Evolutionary conservation across 2,888 invertebrate species (phyloP).

Genomic region (Eugnorisma glareosa): DNA sequence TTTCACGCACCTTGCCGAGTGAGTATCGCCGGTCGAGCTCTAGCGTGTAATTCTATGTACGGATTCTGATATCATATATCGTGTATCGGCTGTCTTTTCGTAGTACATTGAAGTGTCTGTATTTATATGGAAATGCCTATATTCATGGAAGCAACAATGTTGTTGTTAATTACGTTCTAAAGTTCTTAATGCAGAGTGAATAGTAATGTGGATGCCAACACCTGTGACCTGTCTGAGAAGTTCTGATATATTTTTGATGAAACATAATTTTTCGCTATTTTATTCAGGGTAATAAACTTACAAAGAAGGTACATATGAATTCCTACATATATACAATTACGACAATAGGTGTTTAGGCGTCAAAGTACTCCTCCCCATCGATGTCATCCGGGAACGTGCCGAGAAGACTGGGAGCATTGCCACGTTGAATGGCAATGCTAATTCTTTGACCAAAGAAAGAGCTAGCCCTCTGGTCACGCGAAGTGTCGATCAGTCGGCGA

Average conservation of each 20-base stretch:
- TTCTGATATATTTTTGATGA: background rate
- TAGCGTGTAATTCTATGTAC: conserved; percentile 65
- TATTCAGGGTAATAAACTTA: background rate
- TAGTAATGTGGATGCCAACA: background rate
- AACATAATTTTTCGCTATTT: background rate
- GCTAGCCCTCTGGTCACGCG: too few species aligned
- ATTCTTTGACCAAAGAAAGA: too few species aligned
- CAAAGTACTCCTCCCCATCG: too few species aligned
- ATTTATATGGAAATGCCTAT: background rate
- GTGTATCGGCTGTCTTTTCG: conserved; percentile 40
- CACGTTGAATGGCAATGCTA: too few species aligned
- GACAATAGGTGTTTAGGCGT: too few species aligned
- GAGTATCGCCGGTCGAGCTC: conserved; percentile 55
- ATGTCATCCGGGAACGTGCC: too few species aligned
- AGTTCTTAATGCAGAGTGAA: background rate
- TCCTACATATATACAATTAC: too few species aligned
- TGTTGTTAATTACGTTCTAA: background rate
- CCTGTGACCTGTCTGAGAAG: too few species aligned
- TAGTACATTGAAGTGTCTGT: conserved; percentile 29
- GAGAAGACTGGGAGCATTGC: too few species aligned
- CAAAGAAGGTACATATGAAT: too few species aligned
- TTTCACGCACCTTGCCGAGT: conserved; percentile 83
- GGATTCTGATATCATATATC: conserved; percentile 59
- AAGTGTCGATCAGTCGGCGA: too few species aligned
- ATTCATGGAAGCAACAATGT: background rate